Evolutionary conservation across 2,888 invertebrate genomes (phyloP).

Genomic region (Phasia obesa): DNA sequence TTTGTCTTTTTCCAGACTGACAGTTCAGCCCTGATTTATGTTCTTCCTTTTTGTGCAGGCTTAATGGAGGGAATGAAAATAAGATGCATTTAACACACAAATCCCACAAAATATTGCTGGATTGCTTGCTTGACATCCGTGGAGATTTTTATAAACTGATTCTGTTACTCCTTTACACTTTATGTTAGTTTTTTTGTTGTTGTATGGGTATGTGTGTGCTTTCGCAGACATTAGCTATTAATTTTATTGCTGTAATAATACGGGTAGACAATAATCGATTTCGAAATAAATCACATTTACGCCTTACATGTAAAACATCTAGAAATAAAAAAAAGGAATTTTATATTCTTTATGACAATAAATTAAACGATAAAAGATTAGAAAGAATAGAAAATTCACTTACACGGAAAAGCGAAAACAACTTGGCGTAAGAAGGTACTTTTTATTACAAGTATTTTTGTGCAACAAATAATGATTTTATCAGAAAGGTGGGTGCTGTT

Average conservation of each 20-base stretch:
- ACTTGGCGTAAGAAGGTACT: background rate
- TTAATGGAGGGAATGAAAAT: background rate
- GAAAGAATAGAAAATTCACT: too few relatives aligned
- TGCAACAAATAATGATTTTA: too few relatives aligned
- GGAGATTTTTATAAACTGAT: slow-evolving; percentile 2
- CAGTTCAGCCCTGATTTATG: slow-evolving; percentile 50
- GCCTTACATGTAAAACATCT: slow-evolving; percentile 57
- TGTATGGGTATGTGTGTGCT: background rate
- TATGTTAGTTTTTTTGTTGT: background rate
- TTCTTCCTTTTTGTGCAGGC: background rate
- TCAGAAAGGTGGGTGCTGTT: too few relatives aligned
- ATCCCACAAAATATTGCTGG: slow-evolving; percentile 22
- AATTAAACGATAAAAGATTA: background rate
- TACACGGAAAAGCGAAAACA: too few relatives aligned
- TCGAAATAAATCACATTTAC: slow-evolving; percentile 79
- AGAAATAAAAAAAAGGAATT: slow-evolving; percentile 6
- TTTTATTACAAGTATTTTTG: background rate
- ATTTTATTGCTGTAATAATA: slow-evolving; percentile 30
- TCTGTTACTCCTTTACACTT: background rate
- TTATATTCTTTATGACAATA: too few relatives aligned
- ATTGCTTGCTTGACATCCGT: slow-evolving; percentile 29
- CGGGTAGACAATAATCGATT: slow-evolving; percentile 75
- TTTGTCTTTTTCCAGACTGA: slow-evolving; percentile 47
- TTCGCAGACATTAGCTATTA: slow-evolving; percentile 14
- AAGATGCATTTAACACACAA: background rate